These are phyloP conservation scores for Natator depressus DNA, from an alignment of 2,113 vertebrate genomes.

Conservation along the genomic window DNA sequence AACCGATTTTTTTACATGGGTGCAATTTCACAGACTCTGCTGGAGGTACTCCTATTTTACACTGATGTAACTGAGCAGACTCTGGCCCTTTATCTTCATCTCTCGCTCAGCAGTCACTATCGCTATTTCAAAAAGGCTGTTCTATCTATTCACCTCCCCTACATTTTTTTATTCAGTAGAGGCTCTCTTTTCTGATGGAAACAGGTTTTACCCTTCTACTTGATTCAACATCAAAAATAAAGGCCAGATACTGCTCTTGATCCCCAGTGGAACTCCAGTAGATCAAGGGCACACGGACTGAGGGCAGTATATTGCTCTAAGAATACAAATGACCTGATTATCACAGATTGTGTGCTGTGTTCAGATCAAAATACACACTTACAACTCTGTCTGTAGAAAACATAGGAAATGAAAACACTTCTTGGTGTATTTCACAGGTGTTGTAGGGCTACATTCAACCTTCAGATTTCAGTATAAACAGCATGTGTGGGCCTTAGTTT, in stretches of 20 bases:
- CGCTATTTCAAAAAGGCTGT: not conserved
- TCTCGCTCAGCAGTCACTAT: not conserved
- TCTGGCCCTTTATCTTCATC: not conserved
- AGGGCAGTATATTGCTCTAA: not conserved
- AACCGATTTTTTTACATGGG: not conserved
- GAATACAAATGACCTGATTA: not conserved
- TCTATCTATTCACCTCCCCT: not conserved
- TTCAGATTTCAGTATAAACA: not conserved
- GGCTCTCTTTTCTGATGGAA: not conserved
- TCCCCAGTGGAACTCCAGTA: not conserved
- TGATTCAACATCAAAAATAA: not conserved
- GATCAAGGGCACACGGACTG: not conserved
- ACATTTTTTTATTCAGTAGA: not conserved
- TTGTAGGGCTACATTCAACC: not conserved
- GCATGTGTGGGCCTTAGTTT: fast-evolving
- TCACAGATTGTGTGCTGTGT: not conserved
- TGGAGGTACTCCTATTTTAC: not conserved
- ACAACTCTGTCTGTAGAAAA: not conserved
- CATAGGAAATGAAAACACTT: not conserved
- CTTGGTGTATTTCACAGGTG: not conserved
- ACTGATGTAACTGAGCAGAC: not conserved
- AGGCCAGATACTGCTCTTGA: not conserved
- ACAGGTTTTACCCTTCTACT: not conserved
- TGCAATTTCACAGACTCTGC: not conserved
- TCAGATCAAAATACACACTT: not conserved